Conservation (phyloP, 2,797 vertebrate genomes). For the Apodemus agrarius region DNA sequence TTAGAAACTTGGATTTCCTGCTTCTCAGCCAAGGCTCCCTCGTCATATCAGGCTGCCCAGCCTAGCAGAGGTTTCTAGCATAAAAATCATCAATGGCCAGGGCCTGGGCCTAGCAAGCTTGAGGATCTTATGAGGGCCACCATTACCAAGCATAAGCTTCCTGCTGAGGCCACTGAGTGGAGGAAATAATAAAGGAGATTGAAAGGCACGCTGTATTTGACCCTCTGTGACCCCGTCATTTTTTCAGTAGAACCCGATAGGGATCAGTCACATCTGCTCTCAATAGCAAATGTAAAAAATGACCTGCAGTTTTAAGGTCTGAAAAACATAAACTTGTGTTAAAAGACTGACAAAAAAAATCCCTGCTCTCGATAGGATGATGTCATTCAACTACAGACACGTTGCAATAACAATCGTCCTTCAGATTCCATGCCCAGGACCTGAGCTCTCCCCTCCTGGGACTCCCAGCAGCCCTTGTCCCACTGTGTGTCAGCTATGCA, state of each 20-base stretch:
- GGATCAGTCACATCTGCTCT: conserved; percentile 89
- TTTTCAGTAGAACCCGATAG: conserved; percentile 87
- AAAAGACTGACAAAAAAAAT: conserved; percentile 82
- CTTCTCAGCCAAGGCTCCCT: neutral
- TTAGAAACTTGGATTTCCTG: neutral
- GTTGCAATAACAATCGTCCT: conserved; percentile 75
- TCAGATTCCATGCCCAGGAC: conserved; percentile 40
- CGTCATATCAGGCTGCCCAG: neutral
- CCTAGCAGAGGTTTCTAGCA: neutral
- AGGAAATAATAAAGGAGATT: conserved; percentile 89
- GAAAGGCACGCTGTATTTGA: conserved; percentile 86
- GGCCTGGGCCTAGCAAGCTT: neutral
- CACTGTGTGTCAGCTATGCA: conserved; percentile 19
- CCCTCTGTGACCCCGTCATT: conserved; percentile 84
- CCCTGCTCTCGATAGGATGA: conserved; percentile 78
- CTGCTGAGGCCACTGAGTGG: conserved; percentile 85
- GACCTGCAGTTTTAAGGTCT: conserved; percentile 84
- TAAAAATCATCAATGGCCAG: neutral
- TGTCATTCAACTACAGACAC: conserved; percentile 81
- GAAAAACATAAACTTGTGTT: conserved; percentile 84
- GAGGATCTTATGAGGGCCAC: conserved; percentile 80
- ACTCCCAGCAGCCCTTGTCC: conserved; percentile 26
- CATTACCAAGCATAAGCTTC: conserved; percentile 80
- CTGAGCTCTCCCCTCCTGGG: conserved; percentile 60
- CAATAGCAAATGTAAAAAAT: conserved; percentile 88